Evolutionary conservation across 2,888 invertebrate species (phyloP).

Genomic region (Cartodere bifasciata): DNA sequence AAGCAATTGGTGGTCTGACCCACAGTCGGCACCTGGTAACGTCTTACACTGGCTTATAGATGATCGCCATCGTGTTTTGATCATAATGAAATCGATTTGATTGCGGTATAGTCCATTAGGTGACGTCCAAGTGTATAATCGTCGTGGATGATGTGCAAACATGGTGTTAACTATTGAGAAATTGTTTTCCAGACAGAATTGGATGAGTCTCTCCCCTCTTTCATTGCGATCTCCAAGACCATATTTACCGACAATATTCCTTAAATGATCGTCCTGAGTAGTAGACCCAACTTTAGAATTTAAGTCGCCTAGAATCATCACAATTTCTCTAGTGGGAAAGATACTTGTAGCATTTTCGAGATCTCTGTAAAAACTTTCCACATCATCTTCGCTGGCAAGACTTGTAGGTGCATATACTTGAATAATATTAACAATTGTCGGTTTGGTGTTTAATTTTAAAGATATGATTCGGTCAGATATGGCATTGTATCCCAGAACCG

Average conservation of each 20-base stretch:
- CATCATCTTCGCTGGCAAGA: slow-evolving; percentile 1
- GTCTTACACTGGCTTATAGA: slow-evolving; percentile 1
- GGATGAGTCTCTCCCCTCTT: slow-evolving; percentile 2
- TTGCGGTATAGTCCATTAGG: slow-evolving; percentile 2
- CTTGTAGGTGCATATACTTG: slow-evolving; percentile 4
- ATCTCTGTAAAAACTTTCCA: background rate
- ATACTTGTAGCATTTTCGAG: background rate
- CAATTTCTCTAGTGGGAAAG: background rate
- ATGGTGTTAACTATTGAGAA: background rate
- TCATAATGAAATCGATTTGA: slow-evolving; percentile 5
- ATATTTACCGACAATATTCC: slow-evolving; percentile 2
- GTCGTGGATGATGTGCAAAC: slow-evolving; percentile 1
- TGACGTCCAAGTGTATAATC: slow-evolving; percentile 1
- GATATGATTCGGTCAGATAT: slow-evolving; percentile 1
- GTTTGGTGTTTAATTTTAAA: background rate
- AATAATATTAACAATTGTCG: slow-evolving; percentile 1
- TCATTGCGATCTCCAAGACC: slow-evolving; percentile 5
- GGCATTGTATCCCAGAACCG: background rate
- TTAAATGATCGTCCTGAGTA: background rate
- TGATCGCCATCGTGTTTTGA: slow-evolving; percentile 2
- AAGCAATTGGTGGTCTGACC: slow-evolving; percentile 2
- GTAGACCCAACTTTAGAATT: slow-evolving; percentile 3
- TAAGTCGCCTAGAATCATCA: slow-evolving; percentile 2
- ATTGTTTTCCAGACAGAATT: slow-evolving; percentile 2
- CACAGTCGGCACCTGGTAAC: background rate